Base-by-base conservation (phyloP, 2,888 invertebrate genomes). In the Lochmaea crataegi region DNA sequence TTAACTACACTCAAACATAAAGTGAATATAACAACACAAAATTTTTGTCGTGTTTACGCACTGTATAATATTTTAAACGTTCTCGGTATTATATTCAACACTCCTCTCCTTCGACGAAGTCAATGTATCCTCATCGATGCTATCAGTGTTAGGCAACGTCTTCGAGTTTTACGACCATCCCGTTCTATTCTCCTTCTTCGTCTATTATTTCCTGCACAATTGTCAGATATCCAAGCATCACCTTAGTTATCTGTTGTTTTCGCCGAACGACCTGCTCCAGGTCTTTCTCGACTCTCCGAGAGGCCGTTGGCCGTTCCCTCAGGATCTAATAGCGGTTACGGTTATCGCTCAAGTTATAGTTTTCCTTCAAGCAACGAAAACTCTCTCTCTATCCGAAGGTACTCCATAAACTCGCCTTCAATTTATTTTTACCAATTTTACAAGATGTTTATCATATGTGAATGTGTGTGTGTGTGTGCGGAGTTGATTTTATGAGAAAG, bases 281-380 rank as follows among this genome's bases (percentile, higher is more conserved):
- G 83, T 84, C 70, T 70, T 70, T 70, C 70, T 64, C 70, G 57
- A 61, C 45, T 83, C 80, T 79, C 81, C 72, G 72, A 75, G 73
- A 76, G 70, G 70, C 70, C 70, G 65, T 70, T 70, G 70, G 64
- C 70, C 70, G 70, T 70, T 72, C 75, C 80, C 84, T 75, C 79
- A 83, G 84, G 85, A 84, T 82, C 83, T 81, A 82, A 82, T 83
- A 82, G 83, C 82, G 83, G 86, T 86, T 85, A 86, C 85, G 84
- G 85, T 86, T 86, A 86, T 86, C 86, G 84, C 82, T 80, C 83
- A 80, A 83, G 85, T 86, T 86, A 86, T 84, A 84, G 86, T 85
- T 82, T 82, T 81, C 82, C 82, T 82, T 80, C 81, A 79, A 85
- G 83, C 70, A 56, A 63, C 14, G 41, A 32, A 61, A 63, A 63